Percentiles rank a stretch among this genome's conserved stretches.
These are phyloP conservation scores for Sminthurides aquaticus DNA, from an alignment of 2,888 invertebrate species.

Conservation along the genomic window DNA sequence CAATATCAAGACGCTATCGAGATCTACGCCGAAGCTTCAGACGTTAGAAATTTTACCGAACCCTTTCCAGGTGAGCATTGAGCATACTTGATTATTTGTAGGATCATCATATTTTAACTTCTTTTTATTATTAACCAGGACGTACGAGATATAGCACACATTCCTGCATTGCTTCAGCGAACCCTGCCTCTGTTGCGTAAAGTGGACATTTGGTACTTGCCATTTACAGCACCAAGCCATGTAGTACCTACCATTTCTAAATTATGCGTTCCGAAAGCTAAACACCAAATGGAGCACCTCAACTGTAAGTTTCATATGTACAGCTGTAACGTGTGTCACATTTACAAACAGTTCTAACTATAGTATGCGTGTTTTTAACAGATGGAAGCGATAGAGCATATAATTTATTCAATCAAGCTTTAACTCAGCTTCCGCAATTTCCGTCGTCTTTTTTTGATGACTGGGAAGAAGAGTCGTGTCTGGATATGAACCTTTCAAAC, in stretches of 20 bases:
- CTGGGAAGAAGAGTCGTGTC: slow-evolving; percentile 6
- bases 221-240: slow-evolving; percentile 8
- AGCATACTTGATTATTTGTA: slow-evolving; percentile 5
- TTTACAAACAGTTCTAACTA: too few species aligned
- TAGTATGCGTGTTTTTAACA: too few species aligned
- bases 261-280: not conserved
- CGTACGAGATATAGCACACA: slow-evolving; percentile 38
- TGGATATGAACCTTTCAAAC: slow-evolving; percentile 36
- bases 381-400: not conserved
- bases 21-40: slow-evolving; percentile 32
- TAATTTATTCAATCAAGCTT: not conserved
- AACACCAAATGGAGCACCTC: not conserved
- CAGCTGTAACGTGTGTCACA: too few species aligned
- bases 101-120: not conserved
- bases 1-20: slow-evolving; percentile 33
- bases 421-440: not conserved
- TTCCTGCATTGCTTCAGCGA: slow-evolving; percentile 34
- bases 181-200: slow-evolving; percentile 32
- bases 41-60: slow-evolving; percentile 40
- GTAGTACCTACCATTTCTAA: not conserved
- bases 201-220: slow-evolving; percentile 38
- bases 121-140: slow-evolving; percentile 25
- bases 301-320: not conserved
- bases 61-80: slow-evolving; percentile 35
- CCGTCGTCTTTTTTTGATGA: not conserved